These are phyloP conservation scores for Dolichallabes microphthalmus DNA, from an alignment of 2,113 vertebrate species.

Conservation along the genomic window DNA sequence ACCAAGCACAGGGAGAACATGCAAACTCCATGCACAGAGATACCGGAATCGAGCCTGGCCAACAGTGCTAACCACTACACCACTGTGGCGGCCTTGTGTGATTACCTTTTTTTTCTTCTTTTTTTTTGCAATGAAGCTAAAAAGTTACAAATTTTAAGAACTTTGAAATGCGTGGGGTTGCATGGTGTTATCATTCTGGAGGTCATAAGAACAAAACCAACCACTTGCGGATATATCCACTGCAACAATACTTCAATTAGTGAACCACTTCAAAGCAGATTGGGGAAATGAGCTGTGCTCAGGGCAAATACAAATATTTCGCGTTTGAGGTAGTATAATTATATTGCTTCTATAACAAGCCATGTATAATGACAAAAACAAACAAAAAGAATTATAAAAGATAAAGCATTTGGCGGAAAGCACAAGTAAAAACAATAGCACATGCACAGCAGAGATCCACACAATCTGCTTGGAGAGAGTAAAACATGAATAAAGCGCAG, in stretches of 20 bases:
- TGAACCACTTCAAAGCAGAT: conserved; percentile 2
- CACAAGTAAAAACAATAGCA: background rate
- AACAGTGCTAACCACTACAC: no score
- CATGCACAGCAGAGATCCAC: background rate
- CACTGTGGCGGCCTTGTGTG: no score
- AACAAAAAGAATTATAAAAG: background rate
- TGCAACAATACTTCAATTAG: background rate
- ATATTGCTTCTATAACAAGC: conserved; percentile 15
- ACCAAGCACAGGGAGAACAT: no score
- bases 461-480: background rate
- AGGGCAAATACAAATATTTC: background rate
- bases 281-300: conserved; percentile 14
- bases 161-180: background rate
- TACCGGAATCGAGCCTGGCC: no score
- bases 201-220: background rate
- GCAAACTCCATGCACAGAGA: no score
- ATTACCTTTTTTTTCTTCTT: background rate
- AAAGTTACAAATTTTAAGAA: background rate
- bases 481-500: background rate
- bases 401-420: conserved; percentile 15
- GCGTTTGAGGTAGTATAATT: conserved; percentile 17
- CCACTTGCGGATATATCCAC: background rate
- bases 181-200: background rate
- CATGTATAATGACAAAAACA: background rate
- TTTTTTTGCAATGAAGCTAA: background rate